Conservation (phyloP, 1,140 invertebrate genomes). For the Popillia japonica region DNA sequence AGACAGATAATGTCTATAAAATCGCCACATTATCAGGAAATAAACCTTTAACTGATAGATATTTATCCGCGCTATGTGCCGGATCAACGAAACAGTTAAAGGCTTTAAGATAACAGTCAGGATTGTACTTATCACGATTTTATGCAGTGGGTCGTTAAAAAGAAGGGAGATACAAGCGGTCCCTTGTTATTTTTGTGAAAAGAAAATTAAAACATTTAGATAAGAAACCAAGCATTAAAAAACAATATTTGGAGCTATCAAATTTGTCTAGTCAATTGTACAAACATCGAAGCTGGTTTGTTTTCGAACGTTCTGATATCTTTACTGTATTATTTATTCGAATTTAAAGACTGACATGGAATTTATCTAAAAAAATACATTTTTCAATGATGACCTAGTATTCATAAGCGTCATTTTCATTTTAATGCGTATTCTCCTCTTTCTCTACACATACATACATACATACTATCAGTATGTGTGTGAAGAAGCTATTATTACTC, state of each 20-base stretch:
- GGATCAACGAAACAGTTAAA: slow-evolving; percentile 26
- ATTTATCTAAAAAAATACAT: not conserved
- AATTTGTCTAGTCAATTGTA: slow-evolving; percentile 29
- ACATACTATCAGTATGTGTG: not conserved
- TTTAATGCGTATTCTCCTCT: not conserved
- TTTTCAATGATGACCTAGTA: no score
- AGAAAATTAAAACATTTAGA: slow-evolving; percentile 10
- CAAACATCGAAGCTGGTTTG: not conserved
- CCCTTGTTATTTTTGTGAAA: not conserved
- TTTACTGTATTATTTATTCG: slow-evolving; percentile 15
- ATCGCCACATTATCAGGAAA: slow-evolving; percentile 26
- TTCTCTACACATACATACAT: not conserved
- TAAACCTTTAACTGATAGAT: slow-evolving; percentile 24
- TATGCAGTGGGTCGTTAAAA: slow-evolving; percentile 24
- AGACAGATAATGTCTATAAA: slow-evolving; percentile 7
- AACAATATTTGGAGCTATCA: slow-evolving; percentile 29
- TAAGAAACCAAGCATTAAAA: slow-evolving; percentile 18
- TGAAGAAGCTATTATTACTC: not conserved
- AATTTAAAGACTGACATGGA: not conserved
- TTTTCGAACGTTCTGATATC: slow-evolving; percentile 5
- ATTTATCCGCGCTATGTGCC: not conserved
- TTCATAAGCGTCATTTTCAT: not conserved
- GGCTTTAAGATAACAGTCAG: slow-evolving; percentile 12
- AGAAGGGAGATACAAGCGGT: not conserved
- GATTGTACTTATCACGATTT: slow-evolving; percentile 24